phyloP scores from a whole-genome alignment of 2,113 vertebrate species.

The Ctenomys sociabilis region DNA sequence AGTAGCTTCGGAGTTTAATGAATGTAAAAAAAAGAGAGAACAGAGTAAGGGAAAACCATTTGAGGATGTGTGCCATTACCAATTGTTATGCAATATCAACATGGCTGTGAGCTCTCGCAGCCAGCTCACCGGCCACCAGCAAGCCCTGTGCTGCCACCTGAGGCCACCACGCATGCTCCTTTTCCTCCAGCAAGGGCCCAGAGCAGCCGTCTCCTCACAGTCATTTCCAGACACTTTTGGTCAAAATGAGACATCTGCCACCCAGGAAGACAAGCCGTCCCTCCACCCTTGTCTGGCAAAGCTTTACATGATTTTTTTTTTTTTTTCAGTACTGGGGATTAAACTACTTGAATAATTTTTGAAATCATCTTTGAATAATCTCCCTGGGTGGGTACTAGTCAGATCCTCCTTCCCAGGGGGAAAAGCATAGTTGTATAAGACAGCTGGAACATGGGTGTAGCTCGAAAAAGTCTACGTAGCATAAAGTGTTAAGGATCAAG shows the following conservation, averaged over 20 bases:
- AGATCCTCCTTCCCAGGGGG: background rate
- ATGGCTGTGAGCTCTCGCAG: background rate
- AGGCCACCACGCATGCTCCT: background rate
- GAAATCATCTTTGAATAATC: conserved; percentile 5
- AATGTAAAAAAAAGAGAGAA: background rate
- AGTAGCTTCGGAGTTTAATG: background rate
- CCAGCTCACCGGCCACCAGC: background rate
- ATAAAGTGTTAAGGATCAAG: background rate
- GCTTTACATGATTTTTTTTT: too few species aligned
- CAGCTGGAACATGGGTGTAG: background rate
- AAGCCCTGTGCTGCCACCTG: fast-evolving
- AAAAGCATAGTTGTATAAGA: background rate
- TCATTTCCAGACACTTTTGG: background rate
- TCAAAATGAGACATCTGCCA: background rate
- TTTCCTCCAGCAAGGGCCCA: background rate
- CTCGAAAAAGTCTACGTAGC: background rate
- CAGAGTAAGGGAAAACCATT: background rate
- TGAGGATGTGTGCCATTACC: background rate
- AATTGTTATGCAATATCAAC: background rate
- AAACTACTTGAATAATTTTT: too few species aligned
- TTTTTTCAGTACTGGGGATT: too few species aligned
- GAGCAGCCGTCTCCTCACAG: background rate
- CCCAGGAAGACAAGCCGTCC: background rate
- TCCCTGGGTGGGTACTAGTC: background rate
- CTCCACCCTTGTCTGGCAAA: background rate